These are phyloP conservation scores for Corythornis cristatus DNA, from an alignment of 2,113 vertebrate species.

Conservation along the genomic window DNA sequence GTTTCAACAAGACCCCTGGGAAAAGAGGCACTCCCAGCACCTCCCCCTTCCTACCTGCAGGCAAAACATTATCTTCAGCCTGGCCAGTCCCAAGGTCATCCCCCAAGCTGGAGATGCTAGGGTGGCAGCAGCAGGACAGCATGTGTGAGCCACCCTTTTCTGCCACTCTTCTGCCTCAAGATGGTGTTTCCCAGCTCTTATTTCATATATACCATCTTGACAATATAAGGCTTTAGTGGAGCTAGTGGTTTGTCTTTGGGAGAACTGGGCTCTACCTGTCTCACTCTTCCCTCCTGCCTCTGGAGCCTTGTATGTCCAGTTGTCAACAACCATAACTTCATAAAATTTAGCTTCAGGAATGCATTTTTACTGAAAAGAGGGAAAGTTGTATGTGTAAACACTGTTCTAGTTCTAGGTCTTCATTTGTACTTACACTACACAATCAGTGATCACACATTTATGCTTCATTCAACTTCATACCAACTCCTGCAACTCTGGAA, in stretches of 20 bases:
- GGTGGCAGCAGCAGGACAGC: background rate
- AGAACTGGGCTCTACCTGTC: background rate
- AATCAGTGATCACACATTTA: accelerated
- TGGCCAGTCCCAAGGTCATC: no score
- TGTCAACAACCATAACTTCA: background rate
- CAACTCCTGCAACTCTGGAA: background rate
- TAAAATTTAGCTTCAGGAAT: background rate
- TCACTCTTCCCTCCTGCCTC: accelerated
- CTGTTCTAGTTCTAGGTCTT: background rate
- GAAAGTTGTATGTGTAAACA: background rate
- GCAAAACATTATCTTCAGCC: background rate
- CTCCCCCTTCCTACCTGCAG: accelerated
- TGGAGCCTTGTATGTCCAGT: background rate
- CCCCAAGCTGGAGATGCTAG: background rate
- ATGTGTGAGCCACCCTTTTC: accelerated
- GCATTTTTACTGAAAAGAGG: background rate
- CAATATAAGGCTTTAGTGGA: background rate
- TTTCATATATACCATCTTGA: background rate
- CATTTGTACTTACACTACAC: background rate
- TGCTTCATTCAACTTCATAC: background rate
- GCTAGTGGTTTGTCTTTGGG: background rate
- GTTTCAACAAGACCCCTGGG: background rate
- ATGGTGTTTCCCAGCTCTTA: background rate
- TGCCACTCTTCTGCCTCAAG: background rate
- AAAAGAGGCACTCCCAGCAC: background rate